A percentile compares a stretch with the other conserved stretches of the same genome.
phyloP scores from a whole-genome alignment of 2,888 invertebrate genomes.

The Platerodrilus igneus region DNA sequence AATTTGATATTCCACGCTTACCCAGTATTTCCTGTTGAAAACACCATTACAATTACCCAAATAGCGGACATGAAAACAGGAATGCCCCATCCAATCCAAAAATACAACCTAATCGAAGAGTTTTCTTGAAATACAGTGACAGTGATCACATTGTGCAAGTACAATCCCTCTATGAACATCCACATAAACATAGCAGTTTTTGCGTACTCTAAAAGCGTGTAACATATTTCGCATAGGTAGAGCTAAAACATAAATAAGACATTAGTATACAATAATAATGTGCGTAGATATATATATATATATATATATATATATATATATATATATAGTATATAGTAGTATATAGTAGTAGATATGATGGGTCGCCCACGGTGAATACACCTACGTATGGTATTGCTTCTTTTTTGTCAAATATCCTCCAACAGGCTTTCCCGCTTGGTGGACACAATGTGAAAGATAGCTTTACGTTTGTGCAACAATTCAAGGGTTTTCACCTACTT shows the following conservation, averaged over 20 bases:
- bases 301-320: too few species aligned
- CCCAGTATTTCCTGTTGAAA: constrained; percentile 35
- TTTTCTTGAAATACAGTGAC: constrained; percentile 67
- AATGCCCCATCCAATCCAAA: constrained; percentile 68
- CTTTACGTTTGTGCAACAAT: too few species aligned
- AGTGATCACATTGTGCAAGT: constrained; percentile 80
- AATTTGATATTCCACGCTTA: too few species aligned
- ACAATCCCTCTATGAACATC: constrained; percentile 95
- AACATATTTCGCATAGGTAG: constrained; percentile 72
- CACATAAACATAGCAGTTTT: constrained; percentile 91
- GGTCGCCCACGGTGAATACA: too few species aligned
- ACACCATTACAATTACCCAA: constrained; percentile 61
- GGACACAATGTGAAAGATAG: too few species aligned
- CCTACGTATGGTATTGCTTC: too few species aligned
- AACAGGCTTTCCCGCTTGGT: too few species aligned
- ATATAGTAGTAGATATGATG: too few species aligned
- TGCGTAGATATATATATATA: too few species aligned
- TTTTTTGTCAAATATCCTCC: too few species aligned
- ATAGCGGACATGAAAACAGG: constrained; percentile 63
- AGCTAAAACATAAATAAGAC: constrained; percentile 54
- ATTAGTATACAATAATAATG: background rate
- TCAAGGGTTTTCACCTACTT: too few species aligned
- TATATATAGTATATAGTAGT: too few species aligned
- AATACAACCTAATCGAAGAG: constrained; percentile 58
- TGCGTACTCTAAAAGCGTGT: constrained; percentile 80